Conservation (phyloP, 2,797 vertebrate species). For the Aeoliscus strigatus region DNA sequence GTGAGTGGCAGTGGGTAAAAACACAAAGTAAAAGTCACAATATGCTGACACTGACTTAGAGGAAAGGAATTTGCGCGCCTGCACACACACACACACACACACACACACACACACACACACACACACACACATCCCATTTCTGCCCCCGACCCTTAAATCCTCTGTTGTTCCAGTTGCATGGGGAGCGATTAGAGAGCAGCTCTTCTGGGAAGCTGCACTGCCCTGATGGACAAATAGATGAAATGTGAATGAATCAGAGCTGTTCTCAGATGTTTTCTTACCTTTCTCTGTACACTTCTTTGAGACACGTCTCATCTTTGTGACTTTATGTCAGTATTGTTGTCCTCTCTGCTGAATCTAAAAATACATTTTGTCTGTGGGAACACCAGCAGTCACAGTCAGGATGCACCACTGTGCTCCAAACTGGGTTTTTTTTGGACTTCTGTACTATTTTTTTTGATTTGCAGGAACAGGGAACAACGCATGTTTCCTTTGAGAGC, state of each 20-base stretch:
- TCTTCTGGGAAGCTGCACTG: conserved; percentile 20
- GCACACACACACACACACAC: conserved; percentile 24
- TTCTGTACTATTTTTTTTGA: no score
- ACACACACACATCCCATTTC: conserved; percentile 27
- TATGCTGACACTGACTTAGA: conserved; percentile 12
- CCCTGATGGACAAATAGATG: conserved; percentile 28
- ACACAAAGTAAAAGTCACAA: conserved; percentile 7
- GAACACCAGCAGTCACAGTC: background rate
- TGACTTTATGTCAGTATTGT: background rate
- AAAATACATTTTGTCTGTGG: conserved; percentile 3
- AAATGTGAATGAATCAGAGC: conserved; percentile 46
- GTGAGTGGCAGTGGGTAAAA: conserved; percentile 5
- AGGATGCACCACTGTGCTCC: background rate
- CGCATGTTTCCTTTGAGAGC: background rate
- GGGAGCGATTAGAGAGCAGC: conserved; percentile 47
- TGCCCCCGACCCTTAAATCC: conserved; percentile 60
- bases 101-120: conserved; percentile 23
- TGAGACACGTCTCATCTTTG: background rate
- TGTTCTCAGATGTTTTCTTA: conserved; percentile 16
- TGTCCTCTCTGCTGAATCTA: background rate
- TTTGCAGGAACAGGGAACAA: background rate
- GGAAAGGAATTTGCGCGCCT: conserved; percentile 14
- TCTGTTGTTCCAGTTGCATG: conserved; percentile 60
- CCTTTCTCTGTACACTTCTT: conserved; percentile 6
- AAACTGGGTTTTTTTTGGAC: background rate